phyloP scores from a whole-genome alignment of 2,888 invertebrate species.

The Sialis lutaria region DNA sequence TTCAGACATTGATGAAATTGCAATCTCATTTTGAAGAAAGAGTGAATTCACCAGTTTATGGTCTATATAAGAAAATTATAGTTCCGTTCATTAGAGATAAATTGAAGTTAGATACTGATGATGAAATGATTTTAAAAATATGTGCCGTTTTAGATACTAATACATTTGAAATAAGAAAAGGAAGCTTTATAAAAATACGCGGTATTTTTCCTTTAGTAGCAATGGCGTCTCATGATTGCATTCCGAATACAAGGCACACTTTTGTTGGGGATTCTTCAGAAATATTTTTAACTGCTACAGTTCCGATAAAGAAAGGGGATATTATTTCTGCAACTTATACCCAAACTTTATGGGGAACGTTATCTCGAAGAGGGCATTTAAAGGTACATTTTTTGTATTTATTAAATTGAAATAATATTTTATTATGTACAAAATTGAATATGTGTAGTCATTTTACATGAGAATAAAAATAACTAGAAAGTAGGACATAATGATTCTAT shows the following conservation, averaged over 20 bases:
- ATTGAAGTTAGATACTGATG: conserved; percentile 34
- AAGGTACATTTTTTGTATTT: too few relatives aligned
- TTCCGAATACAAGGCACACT: conserved; percentile 51
- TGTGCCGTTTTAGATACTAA: conserved; percentile 59
- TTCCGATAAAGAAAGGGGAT: conserved; percentile 46
- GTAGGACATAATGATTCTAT: too few relatives aligned
- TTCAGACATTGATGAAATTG: conserved; percentile 32
- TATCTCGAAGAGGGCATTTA: conserved; percentile 35
- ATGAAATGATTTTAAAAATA: conserved; percentile 37
- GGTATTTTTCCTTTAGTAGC: conserved; percentile 47
- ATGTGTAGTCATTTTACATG: too few relatives aligned
- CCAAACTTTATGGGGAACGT: conserved; percentile 49
- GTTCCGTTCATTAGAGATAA: conserved; percentile 42
- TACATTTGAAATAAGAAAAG: conserved; percentile 43
- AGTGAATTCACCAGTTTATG: conserved; percentile 37
- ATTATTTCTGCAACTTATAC: conserved; percentile 52
- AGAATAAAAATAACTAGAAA: too few relatives aligned
- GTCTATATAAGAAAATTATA: conserved; percentile 38
- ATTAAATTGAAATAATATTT: too few relatives aligned
- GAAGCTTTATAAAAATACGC: conserved; percentile 31
- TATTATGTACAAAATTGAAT: too few relatives aligned
- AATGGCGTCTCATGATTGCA: conserved; percentile 56
- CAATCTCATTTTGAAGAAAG: conserved; percentile 45
- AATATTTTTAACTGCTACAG: conserved; percentile 44
- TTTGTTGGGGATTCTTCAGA: conserved; percentile 39